These are phyloP conservation scores for Nasonia vitripennis DNA, from an alignment of 1,140 invertebrate genomes.

Conservation along the genomic window DNA sequence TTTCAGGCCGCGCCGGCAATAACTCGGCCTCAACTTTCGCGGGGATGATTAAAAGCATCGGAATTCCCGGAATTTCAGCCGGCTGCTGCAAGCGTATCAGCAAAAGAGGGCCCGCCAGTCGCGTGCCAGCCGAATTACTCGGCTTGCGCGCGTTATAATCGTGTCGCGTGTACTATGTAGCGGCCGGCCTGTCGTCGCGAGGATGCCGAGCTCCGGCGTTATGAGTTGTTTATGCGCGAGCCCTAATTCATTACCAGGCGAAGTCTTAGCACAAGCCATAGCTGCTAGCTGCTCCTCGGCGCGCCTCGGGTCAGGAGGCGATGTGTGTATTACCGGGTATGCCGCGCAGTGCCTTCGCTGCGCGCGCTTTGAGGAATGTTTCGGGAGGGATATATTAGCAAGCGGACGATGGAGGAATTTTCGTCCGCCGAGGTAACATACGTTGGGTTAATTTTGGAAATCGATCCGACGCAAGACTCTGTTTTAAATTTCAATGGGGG, in stretches of 20 bases:
- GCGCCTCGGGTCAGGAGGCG: not conserved
- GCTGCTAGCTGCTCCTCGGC: not conserved
- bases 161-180: not conserved
- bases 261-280: not conserved
- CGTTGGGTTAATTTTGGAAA: too few relatives aligned
- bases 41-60: slow-evolving; percentile 26
- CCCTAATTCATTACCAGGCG: slow-evolving; percentile 31
- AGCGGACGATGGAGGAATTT: too few relatives aligned
- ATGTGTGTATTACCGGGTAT: not conserved
- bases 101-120: not conserved
- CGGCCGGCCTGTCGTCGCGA: not conserved
- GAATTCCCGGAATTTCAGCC: slow-evolving; percentile 23
- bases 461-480: too few relatives aligned
- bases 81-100: slow-evolving; percentile 7
- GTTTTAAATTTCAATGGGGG: too few relatives aligned
- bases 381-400: too few relatives aligned
- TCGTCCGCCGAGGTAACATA: too few relatives aligned
- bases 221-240: slow-evolving; percentile 22
- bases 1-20: not conserved
- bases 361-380: too few relatives aligned
- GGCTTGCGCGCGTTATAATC: slow-evolving; percentile 7
- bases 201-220: not conserved
- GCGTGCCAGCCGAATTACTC: slow-evolving; percentile 23
- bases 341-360: too few relatives aligned
- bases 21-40: slow-evolving; percentile 2